Evolutionary conservation across 2,797 vertebrate species (phyloP).

Genomic region (Cyprinella venusta): DNA sequence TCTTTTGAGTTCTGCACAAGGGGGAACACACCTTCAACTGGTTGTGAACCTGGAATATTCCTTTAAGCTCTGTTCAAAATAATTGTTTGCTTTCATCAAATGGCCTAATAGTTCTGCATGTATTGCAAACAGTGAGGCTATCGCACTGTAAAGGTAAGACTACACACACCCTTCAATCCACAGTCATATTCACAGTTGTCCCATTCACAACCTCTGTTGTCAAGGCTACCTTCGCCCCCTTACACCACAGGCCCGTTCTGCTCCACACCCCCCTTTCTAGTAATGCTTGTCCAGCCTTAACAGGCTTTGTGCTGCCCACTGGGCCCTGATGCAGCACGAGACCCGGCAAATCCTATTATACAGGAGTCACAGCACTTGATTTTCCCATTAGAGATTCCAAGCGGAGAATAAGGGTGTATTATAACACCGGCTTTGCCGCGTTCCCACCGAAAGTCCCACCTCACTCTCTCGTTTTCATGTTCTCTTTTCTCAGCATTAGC

Average conservation of each 20-base stretch:
- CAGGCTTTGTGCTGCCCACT: conserved; percentile 87
- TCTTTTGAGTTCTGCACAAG: not conserved
- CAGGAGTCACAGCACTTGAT: conserved; percentile 85
- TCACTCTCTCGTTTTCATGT: conserved; percentile 48
- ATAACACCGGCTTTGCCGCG: conserved; percentile 77
- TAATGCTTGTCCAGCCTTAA: conserved; percentile 88
- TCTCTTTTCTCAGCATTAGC: conserved; percentile 40
- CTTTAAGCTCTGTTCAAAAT: not conserved
- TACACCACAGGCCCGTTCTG: conserved; percentile 24
- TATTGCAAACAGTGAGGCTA: not conserved
- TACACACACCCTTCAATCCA: conserved; percentile 12
- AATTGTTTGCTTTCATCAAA: not conserved
- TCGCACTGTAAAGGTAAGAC: conserved; percentile 27
- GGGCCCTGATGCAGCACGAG: conserved; percentile 85
- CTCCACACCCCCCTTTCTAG: conserved; percentile 59
- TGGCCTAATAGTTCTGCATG: not conserved
- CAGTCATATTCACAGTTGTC: conserved; percentile 38
- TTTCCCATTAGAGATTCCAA: conserved; percentile 84
- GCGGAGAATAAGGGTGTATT: conserved; percentile 79
- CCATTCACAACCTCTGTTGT: conserved; percentile 72
- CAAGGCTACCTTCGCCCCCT: conserved; percentile 71
- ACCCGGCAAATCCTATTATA: conserved; percentile 88
- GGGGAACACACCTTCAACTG: not conserved
- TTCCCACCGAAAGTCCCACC: conserved; percentile 67
- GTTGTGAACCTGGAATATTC: not conserved